Evolutionary conservation across 2,797 vertebrate species (phyloP).

Genomic region (Sebastiscus tertius): DNA sequence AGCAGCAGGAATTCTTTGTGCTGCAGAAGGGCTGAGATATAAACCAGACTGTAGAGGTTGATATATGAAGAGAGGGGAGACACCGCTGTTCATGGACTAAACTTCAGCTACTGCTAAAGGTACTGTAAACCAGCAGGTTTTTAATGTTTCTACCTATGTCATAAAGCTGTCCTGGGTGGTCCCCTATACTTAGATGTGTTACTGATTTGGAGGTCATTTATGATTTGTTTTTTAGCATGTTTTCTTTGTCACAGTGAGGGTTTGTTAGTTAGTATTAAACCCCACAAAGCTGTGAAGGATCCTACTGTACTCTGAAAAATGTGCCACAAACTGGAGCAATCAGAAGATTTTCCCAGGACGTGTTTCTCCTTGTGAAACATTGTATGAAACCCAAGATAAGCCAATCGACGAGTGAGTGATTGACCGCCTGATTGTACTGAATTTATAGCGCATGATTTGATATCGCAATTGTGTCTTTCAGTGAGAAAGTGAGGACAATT

Average conservation of each 20-base stretch:
- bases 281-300: not conserved
- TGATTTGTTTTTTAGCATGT: not conserved
- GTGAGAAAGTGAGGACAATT: constrained; percentile 57
- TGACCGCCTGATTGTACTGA: not conserved
- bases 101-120: constrained; percentile 64
- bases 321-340: not conserved
- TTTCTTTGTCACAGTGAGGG: not conserved
- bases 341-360: not conserved
- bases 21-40: constrained; percentile 83
- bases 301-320: not conserved
- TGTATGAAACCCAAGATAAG: not conserved
- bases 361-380: not conserved
- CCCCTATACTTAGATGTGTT: not conserved
- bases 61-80: constrained; percentile 77
- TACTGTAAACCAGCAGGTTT: constrained; percentile 59
- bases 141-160: constrained; percentile 30
- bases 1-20: constrained; percentile 86
- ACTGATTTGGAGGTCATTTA: not conserved
- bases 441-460: not conserved
- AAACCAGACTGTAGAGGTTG: constrained; percentile 78
- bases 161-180: constrained; percentile 43
- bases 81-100: constrained; percentile 83
- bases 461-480: constrained; percentile 48
- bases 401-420: not conserved
- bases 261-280: not conserved